Percentiles rank a stretch among this genome's conserved stretches.
Evolutionary conservation across 2,797 vertebrate genomes (phyloP).

Genomic region (Lacerta bilineata): DNA sequence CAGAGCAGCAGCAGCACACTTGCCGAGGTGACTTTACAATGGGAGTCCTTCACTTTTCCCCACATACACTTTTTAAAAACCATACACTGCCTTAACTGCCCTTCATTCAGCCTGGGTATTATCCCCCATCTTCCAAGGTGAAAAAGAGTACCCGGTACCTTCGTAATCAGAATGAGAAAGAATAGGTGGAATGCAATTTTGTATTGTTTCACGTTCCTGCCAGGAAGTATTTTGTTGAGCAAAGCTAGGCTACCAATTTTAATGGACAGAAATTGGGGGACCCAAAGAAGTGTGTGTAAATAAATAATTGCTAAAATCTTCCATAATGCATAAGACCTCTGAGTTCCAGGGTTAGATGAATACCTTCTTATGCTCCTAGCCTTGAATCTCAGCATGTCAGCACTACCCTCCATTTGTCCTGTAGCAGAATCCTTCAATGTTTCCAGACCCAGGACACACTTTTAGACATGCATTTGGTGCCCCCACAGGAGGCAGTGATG

Average conservation of each 20-base stretch:
- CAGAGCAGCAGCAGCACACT: not conserved
- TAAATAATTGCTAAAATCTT: not conserved
- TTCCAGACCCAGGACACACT: not conserved
- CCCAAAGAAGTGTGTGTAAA: not conserved
- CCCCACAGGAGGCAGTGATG: no score
- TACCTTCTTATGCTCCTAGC: not conserved
- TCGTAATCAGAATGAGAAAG: not conserved
- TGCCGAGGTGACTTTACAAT: conserved; percentile 14
- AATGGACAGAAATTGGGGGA: not conserved
- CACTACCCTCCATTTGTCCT: not conserved
- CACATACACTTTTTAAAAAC: not conserved
- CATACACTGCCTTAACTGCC: conserved; percentile 10
- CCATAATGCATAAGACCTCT: not conserved
- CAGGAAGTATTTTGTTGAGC: not conserved
- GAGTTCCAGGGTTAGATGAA: not conserved
- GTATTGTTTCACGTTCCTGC: not conserved
- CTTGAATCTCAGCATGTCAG: not conserved
- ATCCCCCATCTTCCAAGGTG: conserved; percentile 29
- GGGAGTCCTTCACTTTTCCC: conserved; percentile 13
- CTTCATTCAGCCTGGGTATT: conserved; percentile 4
- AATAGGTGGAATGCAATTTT: not conserved
- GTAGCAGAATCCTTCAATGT: not conserved
- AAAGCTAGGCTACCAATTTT: conserved; percentile 31
- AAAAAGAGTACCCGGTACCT: not conserved
- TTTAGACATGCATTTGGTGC: not conserved